A percentile compares a stretch with the other conserved stretches of the same genome.
phyloP scores from a whole-genome alignment of 2,888 invertebrate genomes.

The Apantesis nais region DNA sequence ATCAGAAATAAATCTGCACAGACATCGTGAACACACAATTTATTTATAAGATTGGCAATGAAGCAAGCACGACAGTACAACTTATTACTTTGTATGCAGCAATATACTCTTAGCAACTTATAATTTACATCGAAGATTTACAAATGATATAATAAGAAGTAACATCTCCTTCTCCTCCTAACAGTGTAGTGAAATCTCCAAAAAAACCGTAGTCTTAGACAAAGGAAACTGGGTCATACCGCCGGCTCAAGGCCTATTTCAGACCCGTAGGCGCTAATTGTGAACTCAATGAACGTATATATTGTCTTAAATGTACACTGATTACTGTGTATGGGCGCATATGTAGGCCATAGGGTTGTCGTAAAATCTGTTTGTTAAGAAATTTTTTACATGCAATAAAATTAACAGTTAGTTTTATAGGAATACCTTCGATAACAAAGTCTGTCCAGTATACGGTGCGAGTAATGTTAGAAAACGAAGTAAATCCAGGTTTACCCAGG shows the following conservation, averaged over 20 bases:
- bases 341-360: slow-evolving; percentile 37
- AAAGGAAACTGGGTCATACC: slow-evolving; percentile 48
- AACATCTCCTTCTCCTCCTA: no score
- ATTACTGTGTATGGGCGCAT: slow-evolving; percentile 36
- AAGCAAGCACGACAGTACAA: neutral
- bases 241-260: slow-evolving; percentile 47
- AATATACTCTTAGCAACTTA: neutral
- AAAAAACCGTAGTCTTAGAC: slow-evolving; percentile 32
- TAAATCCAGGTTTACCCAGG: neutral
- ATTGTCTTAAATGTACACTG: slow-evolving; percentile 60
- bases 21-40: neutral
- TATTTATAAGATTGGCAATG: neutral
- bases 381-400: neutral
- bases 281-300: slow-evolving; percentile 61
- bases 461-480: neutral
- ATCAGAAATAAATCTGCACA: neutral
- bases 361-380: neutral
- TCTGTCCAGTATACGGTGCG: neutral
- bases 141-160: no score
- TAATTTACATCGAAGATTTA: no score
- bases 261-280: slow-evolving; percentile 65
- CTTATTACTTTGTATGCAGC: neutral
- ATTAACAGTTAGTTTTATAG: neutral
- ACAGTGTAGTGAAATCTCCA: slow-evolving; percentile 29
- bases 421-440: neutral